Evolutionary conservation across 2,113 vertebrate genomes (phyloP).

Genomic region (Neolamprologus devosi): DNA sequence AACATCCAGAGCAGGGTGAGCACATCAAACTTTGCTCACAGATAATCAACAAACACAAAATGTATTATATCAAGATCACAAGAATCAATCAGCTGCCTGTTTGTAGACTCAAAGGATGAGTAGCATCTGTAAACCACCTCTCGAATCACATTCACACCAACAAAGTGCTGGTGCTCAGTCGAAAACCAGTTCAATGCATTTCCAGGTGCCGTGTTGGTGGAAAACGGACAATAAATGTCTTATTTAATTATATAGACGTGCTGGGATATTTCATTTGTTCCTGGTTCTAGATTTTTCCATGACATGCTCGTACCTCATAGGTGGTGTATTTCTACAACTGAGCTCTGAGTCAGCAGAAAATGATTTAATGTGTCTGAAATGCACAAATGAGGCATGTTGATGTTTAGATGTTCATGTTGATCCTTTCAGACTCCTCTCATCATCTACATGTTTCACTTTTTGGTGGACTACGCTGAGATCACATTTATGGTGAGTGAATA

Average conservation of each 20-base stretch:
- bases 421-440: constrained; percentile 85
- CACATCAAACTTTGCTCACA: not conserved
- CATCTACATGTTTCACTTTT: constrained; percentile 96
- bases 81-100: not conserved
- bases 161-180: not conserved
- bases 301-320: accelerated
- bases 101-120: too few relatives aligned
- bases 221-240: not conserved
- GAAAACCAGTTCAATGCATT: not conserved
- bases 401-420: not conserved
- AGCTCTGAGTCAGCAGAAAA: not conserved
- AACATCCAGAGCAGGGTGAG: accelerated
- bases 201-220: not conserved
- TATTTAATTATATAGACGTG: not conserved
- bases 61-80: not conserved
- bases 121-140: not conserved
- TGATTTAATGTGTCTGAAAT: accelerated
- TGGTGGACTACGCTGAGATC: constrained; percentile 92
- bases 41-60: not conserved
- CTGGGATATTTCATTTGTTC: not conserved
- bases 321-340: not conserved
- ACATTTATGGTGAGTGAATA: constrained; percentile 88
- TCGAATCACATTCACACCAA: not conserved
- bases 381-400: accelerated
- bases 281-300: not conserved